These are phyloP conservation scores for Paramormyrops hopkinsi DNA, from an alignment of 2,797 vertebrate species.

Conservation along the genomic window DNA sequence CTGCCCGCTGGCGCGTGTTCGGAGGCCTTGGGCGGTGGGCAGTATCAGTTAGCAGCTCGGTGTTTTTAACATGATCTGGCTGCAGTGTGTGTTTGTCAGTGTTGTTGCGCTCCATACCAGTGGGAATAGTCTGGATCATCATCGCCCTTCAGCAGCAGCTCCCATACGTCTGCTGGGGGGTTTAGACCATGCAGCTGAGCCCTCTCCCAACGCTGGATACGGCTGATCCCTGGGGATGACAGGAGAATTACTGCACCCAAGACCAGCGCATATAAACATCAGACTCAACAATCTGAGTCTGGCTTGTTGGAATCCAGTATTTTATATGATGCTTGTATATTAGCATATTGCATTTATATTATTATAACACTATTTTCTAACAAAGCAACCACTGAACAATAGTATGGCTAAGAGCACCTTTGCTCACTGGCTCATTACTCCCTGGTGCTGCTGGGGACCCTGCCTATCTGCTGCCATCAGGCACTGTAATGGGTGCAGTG, in stretches of 20 bases:
- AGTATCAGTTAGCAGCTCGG: neutral
- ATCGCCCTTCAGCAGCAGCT: slow-evolving; percentile 57
- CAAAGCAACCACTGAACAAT: neutral
- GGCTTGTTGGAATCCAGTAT: neutral
- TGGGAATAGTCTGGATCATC: slow-evolving; percentile 54
- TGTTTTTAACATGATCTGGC: slow-evolving; percentile 2
- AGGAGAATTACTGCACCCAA: neutral
- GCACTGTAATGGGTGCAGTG: neutral
- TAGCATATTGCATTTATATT: neutral
- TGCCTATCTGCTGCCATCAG: neutral
- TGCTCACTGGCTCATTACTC: neutral
- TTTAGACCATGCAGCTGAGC: slow-evolving; percentile 67
- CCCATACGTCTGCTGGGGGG: slow-evolving; percentile 63
- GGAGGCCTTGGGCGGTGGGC: neutral
- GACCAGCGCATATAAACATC: neutral
- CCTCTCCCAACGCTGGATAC: slow-evolving; percentile 78
- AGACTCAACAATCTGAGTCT: neutral
- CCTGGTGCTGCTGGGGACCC: neutral
- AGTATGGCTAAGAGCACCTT: neutral
- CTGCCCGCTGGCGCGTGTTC: neutral
- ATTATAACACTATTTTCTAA: neutral
- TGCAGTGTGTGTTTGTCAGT: slow-evolving; percentile 4
- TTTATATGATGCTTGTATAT: neutral
- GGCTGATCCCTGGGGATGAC: slow-evolving; percentile 64
- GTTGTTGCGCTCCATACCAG: slow-evolving; percentile 45